These are phyloP conservation scores for Apomyelois bistriatella DNA, from an alignment of 2,888 invertebrate species.

Conservation along the genomic window DNA sequence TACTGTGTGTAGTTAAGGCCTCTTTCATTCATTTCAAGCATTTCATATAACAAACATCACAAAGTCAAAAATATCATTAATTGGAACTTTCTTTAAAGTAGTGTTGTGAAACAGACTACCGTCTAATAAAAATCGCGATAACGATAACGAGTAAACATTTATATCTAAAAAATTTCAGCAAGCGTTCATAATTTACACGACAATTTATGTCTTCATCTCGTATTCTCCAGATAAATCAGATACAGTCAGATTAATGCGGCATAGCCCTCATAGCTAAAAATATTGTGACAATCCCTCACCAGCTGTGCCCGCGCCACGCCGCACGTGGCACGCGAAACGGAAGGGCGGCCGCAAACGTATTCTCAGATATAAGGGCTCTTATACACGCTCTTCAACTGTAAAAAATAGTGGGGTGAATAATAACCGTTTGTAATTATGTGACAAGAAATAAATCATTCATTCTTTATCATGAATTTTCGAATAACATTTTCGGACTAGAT, in stretches of 20 bases:
- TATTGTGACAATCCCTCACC: constrained; percentile 9
- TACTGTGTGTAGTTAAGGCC: no score
- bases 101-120: no score
- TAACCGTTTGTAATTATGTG: no score
- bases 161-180: not conserved
- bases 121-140: not conserved
- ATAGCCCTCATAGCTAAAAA: constrained; percentile 7
- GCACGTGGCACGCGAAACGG: constrained; percentile 12
- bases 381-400: not conserved
- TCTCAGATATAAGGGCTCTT: not conserved
- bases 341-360: constrained; percentile 11
- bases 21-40: no score
- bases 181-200: not conserved
- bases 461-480: no score
- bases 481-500: no score
- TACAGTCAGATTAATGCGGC: not conserved
- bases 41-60: no score
- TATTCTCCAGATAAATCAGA: constrained; percentile 10
- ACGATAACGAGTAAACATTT: not conserved
- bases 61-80: no score
- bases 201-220: constrained; percentile 8
- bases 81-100: no score
- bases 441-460: no score
- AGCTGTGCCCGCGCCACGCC: not conserved
- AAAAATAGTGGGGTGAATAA: no score